phyloP scores from a whole-genome alignment of 37 sponge, comb jelly and placozoan species.

The Aphrocallistes beatrix region DNA sequence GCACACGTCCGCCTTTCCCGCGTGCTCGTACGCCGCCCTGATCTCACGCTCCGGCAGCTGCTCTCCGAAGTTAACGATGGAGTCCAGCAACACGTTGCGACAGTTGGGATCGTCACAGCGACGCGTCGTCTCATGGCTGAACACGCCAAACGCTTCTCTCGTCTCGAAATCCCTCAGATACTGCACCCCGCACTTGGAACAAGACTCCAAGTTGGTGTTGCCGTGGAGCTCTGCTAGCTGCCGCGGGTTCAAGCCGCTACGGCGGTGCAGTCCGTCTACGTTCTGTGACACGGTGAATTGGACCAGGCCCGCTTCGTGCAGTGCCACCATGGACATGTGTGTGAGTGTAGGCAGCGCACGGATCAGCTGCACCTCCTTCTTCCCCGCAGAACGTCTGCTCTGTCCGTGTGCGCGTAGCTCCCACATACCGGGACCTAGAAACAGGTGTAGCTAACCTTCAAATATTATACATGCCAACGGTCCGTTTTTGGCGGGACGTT shows the following conservation, averaged over 20 bases:
- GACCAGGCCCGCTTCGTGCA: conserved; percentile 53
- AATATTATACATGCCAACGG: too few relatives aligned
- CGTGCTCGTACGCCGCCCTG: conserved; percentile 44
- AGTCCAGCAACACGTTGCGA: conserved; percentile 45
- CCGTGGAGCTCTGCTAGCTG: conserved; percentile 79
- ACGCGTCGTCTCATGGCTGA: conserved; percentile 53
- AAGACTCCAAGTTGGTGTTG: conserved; percentile 77
- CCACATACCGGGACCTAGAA: conserved; percentile 76
- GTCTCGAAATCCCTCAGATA: conserved; percentile 79
- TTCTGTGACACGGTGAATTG: conserved; percentile 70
- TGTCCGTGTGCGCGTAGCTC: conserved; percentile 54
- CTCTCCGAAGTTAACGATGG: conserved; percentile 83
- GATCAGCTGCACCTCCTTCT: background rate
- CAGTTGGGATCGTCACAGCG: conserved; percentile 63
- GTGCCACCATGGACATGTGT: conserved; percentile 71
- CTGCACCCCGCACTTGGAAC: conserved; percentile 53
- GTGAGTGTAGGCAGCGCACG: conserved; percentile 57
- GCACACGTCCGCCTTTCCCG: conserved; percentile 62
- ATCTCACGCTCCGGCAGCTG: conserved; percentile 55
- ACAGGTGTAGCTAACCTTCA: too few relatives aligned
- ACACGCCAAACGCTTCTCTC: conserved; percentile 38
- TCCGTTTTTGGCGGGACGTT: too few relatives aligned
- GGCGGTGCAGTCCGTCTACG: conserved; percentile 71
- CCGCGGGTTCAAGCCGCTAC: conserved; percentile 49
- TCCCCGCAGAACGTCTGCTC: background rate